Evolutionary conservation across 2,797 vertebrate species (phyloP).

Genomic region (Hapalemur alaotrensis): DNA sequence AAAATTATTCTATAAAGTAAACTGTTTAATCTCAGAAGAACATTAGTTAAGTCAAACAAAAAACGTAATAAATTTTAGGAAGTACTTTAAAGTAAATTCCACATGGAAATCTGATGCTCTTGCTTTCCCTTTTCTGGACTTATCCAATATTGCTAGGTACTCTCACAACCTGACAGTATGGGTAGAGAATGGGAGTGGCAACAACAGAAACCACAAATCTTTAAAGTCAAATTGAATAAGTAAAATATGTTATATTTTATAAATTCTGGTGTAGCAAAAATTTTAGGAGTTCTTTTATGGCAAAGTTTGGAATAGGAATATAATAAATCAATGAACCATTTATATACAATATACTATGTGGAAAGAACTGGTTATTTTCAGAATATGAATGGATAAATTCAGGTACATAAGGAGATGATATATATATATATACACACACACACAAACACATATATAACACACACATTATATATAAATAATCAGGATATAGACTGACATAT

Average conservation of each 20-base stretch:
- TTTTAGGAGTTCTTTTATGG: background rate
- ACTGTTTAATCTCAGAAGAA: background rate
- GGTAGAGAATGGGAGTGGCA: background rate
- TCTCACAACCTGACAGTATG: background rate
- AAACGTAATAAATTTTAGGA: background rate
- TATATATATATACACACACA: background rate
- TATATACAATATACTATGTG: background rate
- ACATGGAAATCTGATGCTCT: background rate
- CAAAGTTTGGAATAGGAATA: conserved; percentile 5
- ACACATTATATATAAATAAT: background rate
- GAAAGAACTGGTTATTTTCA: conserved; percentile 2
- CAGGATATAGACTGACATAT: background rate
- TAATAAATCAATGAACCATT: background rate
- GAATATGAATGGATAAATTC: background rate
- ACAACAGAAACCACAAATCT: background rate
- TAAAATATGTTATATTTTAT: background rate
- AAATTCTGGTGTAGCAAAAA: conserved; percentile 16
- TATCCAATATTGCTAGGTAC: background rate
- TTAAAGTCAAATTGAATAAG: background rate
- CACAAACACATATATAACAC: background rate
- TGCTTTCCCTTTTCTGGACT: background rate
- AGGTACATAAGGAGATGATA: background rate
- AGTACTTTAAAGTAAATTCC: background rate
- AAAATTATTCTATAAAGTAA: background rate
- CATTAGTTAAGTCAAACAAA: background rate